Conservation (phyloP, 2,888 invertebrate species). For the Parnassius smintheus region DNA sequence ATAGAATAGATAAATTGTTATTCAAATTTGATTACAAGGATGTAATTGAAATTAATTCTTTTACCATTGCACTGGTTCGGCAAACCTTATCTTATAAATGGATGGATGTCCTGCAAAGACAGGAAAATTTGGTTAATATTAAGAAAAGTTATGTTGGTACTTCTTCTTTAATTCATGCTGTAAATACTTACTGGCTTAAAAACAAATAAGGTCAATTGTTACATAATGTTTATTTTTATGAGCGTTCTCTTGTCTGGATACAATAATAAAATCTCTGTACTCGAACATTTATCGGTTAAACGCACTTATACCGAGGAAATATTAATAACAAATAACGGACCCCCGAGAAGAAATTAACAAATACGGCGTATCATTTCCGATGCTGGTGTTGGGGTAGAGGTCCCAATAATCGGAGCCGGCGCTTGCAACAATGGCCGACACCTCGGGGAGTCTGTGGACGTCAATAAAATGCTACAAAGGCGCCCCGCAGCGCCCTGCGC, state of each 20-base stretch:
- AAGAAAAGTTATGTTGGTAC: too few species aligned
- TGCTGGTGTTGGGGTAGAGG: constrained; percentile 42
- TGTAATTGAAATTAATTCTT: too few species aligned
- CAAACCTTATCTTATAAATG: too few species aligned
- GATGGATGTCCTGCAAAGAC: too few species aligned
- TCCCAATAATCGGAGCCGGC: constrained; percentile 41
- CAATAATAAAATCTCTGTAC: neutral
- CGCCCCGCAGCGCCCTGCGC: constrained; percentile 49
- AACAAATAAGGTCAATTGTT: constrained; percentile 6
- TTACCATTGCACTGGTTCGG: too few species aligned
- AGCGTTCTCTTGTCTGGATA: neutral
- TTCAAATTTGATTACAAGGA: too few species aligned
- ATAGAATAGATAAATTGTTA: too few species aligned
- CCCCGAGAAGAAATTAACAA: constrained; percentile 50
- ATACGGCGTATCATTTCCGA: constrained; percentile 53
- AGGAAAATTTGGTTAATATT: too few species aligned
- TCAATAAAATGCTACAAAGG: constrained; percentile 72
- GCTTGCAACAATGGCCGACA: constrained; percentile 44
- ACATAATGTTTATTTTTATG: neutral
- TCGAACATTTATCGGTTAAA: constrained; percentile 11
- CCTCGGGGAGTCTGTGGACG: constrained; percentile 56
- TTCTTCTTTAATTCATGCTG: too few species aligned
- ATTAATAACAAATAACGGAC: constrained; percentile 29
- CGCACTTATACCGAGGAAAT: constrained; percentile 16
- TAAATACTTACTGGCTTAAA: neutral